Base-by-base conservation (phyloP, 2,797 vertebrate genomes). In the Margarornis squamiger region DNA sequence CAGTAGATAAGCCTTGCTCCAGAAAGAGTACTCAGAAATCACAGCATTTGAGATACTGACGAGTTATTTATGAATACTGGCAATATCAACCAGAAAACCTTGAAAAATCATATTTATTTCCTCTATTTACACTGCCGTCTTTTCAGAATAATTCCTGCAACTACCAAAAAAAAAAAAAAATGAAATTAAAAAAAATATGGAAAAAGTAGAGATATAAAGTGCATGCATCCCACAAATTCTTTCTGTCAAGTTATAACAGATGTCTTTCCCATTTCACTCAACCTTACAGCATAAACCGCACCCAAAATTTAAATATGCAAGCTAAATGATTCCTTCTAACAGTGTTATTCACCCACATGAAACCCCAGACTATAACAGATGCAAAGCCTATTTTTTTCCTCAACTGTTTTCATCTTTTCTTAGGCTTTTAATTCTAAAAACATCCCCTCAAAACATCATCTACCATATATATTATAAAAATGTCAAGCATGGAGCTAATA, bases 311-410 rank as follows among this genome's bases (percentile, higher is more conserved):
- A 91, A 95, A 94, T 94, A 95, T 74, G 65, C 78, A 92, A 93
- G 89, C 32, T 79, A 87, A 91, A 92, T 91, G 24, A 93, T 91
- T 89, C 81, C 61, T 96, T 87, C 81, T 93, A 95, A 86, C 95
- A 92, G 45, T 94, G 92, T 91, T 96, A 93, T 74, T 93, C 92
- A 89, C 81, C 84, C 92, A 93, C 92, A 89, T 38, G 78, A 96
- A 95, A 96, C 75, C 87, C 75, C 86, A 80, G 95, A 95, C 67
- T 92, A 12, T 52, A 95, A 87, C 86, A 97, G 90, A 95, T 91
- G 91, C 67, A 93, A 83, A 78, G 80, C 12, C 76, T 97, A 75
- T 88, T 94, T 95, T 88, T 88, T 84, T 72, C 61, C 66, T 90
- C 76, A 78, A 92, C 82, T 70, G 62, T 90, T 93, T 95, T 90